These are phyloP conservation scores for Eumacrocentrus americanus DNA, from an alignment of 2,888 invertebrate species.

Conservation along the genomic window DNA sequence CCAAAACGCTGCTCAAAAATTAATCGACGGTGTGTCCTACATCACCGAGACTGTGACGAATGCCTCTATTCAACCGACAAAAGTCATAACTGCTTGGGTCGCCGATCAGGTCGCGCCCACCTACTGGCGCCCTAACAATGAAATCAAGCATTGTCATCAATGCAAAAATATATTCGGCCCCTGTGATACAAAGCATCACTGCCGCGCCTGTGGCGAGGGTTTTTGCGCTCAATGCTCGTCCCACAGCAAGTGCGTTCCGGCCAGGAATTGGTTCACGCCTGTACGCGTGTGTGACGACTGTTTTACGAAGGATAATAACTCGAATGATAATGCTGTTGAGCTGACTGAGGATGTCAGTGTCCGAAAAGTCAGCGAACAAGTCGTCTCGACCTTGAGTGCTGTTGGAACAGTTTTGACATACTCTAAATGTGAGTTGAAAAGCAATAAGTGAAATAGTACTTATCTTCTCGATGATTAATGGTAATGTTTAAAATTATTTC, in stretches of 20 bases:
- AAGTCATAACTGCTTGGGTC: conserved; percentile 73
- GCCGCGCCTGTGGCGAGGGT: conserved; percentile 79
- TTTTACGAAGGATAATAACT: conserved; percentile 58
- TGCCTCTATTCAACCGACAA: conserved; percentile 75
- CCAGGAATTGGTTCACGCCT: conserved; percentile 72
- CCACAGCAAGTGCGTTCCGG: conserved; percentile 72
- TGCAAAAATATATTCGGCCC: conserved; percentile 68
- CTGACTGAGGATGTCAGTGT: conserved; percentile 64
- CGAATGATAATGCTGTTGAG: conserved; percentile 45
- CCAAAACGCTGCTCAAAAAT: conserved; percentile 69
- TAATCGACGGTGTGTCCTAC: conserved; percentile 70
- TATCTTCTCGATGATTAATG: no score
- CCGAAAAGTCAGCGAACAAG: conserved; percentile 73
- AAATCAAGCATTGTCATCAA: conserved; percentile 72
- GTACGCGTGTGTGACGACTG: conserved; percentile 79
- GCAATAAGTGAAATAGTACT: conserved; percentile 8
- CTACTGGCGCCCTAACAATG: conserved; percentile 80
- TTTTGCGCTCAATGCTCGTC: conserved; percentile 78
- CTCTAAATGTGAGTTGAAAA: conserved; percentile 68
- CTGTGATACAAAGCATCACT: conserved; percentile 73
- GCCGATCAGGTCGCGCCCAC: conserved; percentile 79
- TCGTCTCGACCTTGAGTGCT: conserved; percentile 73
- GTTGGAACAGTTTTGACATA: conserved; percentile 76
- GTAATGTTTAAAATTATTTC: neutral
- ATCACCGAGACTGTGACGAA: conserved; percentile 69